Evolutionary conservation across 2,888 invertebrate species (phyloP), one percentile per base, ranked within the genome.

Genomic region (Eupithecia vulgata): DNA sequence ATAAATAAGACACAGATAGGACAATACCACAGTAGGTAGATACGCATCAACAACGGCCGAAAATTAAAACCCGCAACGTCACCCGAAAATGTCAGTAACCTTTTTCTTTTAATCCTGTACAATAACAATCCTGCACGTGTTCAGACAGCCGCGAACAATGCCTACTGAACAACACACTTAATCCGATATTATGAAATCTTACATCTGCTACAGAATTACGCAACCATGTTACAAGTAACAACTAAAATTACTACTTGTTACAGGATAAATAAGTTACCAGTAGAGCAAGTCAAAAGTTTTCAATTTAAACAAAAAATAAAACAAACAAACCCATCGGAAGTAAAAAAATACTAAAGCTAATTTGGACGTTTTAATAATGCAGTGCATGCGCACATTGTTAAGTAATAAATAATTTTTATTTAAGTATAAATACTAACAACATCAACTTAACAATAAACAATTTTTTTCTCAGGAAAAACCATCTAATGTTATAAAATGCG

Each of bases 161-260:
- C 76, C 67, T 67, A 76, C 76, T 79, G 74, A 68, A 80, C 76
- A 79, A 74, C 68, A 80, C 80, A 79, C 80, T 81, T 86, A 87
- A 85, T 88, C 84, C 83, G 81, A 84, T 88, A 86, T 88, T 84
- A 86, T 81, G 84, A 89, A 90, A 88, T 85, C 85, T 80, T 85
- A 87, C 88, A 89, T 89, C 87, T 90, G 89, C 84, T 75, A 76
- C 78, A 69, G 72, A 75, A 81, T 87, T 88, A 83, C 85, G 82
- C 80, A 85, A 85, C n/a, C 75, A 37, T 71, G 61, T 57, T 35
- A 66, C 71, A 70, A 65, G 67, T 72, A 59, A 67, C 59, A 72
- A 70, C 72, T 70, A 61, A 74, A 78, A 69, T 69, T 13, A 68
- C 66, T 69, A 64, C 35, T 48, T 15, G 34, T 21, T n/a, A 61